Evolutionary conservation across 2,797 vertebrate species (phyloP), one percentile per base, ranked within the genome.

Genomic region (Pseudochromis fuscus): DNA sequence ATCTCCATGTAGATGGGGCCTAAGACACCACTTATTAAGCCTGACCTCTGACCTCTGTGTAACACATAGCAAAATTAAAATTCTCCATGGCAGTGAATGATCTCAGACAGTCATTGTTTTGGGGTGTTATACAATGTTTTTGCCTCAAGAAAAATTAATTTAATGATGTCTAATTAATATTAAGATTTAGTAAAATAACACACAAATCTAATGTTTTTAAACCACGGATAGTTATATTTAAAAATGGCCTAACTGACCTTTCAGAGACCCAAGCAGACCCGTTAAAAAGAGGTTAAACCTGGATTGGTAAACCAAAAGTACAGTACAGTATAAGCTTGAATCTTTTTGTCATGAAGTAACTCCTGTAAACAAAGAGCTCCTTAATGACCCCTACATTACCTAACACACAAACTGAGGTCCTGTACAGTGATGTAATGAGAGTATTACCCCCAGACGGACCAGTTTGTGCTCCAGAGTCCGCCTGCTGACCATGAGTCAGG

Each of bases 401-500:
- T 55, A 85, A 87, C 37, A 24, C 33, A 35, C 2, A 21, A 16
- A 70, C 28, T 25, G 59, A 48, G 37, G 48, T 68, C 19, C 4
- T 4, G 38, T 6, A 46, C n/a, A 48, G 51, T 37, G 28, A 21
- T 44, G 24, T 24, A 35, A 16, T 28, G 28, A 45, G 27, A 70
- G 16, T 15, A 19, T 55, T 33, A 57, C 23, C n/a, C 49, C 12
- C 33, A 49, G 63, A 48, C 19, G 0, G 57, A 33, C 48, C 72
- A 57, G 64, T 73, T 70, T 52, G 61, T 40, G 53, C 67, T 72
- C 13, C 42, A 24, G 30, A 21, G 18, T 72, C 58, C 76, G 79
- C 75, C 64, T 67, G 68, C 72, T 50, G 73, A 75, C 77, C 67
- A 45, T 27, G 27, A 77, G 81, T 89, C 85, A 88, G 84, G 82